Base-by-base conservation (phyloP, 2,797 vertebrate genomes). In the Scomberomorus guttatus region DNA sequence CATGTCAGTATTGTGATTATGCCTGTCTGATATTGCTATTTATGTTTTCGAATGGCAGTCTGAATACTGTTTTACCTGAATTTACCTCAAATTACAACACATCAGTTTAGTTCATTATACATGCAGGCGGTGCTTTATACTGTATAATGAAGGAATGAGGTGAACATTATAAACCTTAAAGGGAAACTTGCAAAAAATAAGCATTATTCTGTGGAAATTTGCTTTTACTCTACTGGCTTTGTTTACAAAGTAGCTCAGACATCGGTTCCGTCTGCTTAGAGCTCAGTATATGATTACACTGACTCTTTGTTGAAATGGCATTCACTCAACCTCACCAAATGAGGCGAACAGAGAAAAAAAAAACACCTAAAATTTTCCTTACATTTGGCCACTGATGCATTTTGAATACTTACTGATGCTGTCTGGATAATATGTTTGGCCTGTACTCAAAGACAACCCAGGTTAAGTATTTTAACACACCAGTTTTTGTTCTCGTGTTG, bases 401-500 rank as follows among this genome's bases (percentile, higher is more conserved):
- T 50, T 46, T 50, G 15, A 77, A 54, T 60, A 52, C 63, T 50
- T 24, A 13, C 44, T 29, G 56, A 62, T 20, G 39, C 75, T 32
- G 64, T 66, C 63, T 79, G 64, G 61, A 55, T 65, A 7, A 20
- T 44, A 34, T 63, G 80, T 85, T 86, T 87, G 87, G 87, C 75
- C 51, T 51, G 15, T 14, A 1, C 75, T 82, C 83, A 84, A 61
- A 87, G 61, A 63, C 68, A 72, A 51, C 65, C 24, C 65, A 55
- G 58, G 61, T 66, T 65, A 87, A 89, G 73, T 80, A 63, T 89
- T 90, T 79, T 48, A 89, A 81, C 86, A 76, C 78, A 62, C 44
- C 3, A 8, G 1, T 37, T 75, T 83, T 67, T 79, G 50, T 60
- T 77, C 59, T 63, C 58, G 5, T 57, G 15, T 84, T 70, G 79